Percentiles rank a stretch among this genome's conserved stretches.
These are phyloP conservation scores for Myoxocephalus aenaeus DNA, from an alignment of 2,797 vertebrate species.

Conservation along the genomic window DNA sequence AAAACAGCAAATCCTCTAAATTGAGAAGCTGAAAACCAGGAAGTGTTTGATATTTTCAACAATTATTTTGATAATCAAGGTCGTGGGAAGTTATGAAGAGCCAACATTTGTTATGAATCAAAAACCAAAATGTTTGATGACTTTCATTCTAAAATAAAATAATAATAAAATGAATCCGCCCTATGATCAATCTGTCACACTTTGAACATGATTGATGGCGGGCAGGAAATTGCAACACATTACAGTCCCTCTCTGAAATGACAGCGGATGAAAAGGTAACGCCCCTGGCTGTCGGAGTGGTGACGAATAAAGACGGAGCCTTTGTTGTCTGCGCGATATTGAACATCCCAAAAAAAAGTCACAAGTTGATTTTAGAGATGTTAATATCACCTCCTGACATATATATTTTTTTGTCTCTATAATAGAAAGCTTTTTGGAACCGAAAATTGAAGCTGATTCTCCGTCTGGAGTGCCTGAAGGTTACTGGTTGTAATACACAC, in stretches of 20 bases:
- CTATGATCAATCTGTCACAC: not conserved
- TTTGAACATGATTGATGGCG: constrained; percentile 15
- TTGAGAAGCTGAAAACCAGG: not conserved
- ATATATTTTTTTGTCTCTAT: constrained; percentile 22
- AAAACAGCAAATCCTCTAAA: not conserved
- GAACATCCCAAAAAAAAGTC: constrained; percentile 21
- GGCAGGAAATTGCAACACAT: constrained; percentile 11
- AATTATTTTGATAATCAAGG: not conserved
- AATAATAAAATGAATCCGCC: not conserved
- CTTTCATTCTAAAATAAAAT: not conserved
- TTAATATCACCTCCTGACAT: constrained; percentile 41
- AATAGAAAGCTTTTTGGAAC: constrained; percentile 11
- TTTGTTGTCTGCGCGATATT: constrained; percentile 24
- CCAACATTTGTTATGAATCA: not conserved
- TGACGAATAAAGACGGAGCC: constrained; percentile 7
- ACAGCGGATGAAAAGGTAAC: constrained; percentile 22
- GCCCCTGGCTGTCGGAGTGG: not conserved
- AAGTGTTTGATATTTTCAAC: not conserved
- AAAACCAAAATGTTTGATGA: not conserved
- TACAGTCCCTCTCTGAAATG: not conserved
- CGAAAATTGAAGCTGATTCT: constrained; percentile 23
- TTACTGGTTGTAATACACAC: constrained; percentile 13
- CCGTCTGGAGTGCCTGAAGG: constrained; percentile 13
- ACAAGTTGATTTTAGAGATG: constrained; percentile 30
- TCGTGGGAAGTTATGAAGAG: not conserved